Evolutionary conservation across 2,797 vertebrate species (phyloP), one percentile per base, ranked within the genome.

Genomic region (Pachyuromys duprasi): DNA sequence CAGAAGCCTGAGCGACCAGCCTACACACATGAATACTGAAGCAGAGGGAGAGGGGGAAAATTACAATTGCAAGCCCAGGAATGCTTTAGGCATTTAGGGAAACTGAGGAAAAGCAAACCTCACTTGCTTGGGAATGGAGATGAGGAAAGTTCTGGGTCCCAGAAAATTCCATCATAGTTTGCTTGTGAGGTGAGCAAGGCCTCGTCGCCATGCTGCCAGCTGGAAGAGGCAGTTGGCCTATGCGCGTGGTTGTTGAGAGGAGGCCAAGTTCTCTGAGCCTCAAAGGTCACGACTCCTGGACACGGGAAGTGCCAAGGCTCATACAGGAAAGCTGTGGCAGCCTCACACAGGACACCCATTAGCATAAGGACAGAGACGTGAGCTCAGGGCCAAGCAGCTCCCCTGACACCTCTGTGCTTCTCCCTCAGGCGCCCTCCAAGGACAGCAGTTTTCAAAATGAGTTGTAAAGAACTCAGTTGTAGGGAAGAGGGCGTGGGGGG

Each of bases 121-220:
- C 8, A 3, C 31, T 45, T 70, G 39, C 60, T 67, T 88, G 69
- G 36, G 45, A 91, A 75, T 42, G 15, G 2, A 5, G 36, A 22
- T n/a, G 33, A 78, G 63, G 2, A n/a, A 17, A 33, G 31, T 31
- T 80, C 33, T 42, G 33, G 31, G 22, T 42, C 79, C 92, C 26
- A 75, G 70, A 67, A 95, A 86, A 89, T 17, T 53, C 72, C 55
- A 62, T 76, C 89, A 65, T 0, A 0, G 65, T 13, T 39, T 11
- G 13, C 76, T 8, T 89, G 14, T 17, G 65, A 89, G 92, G 60
- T 57, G 12, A 24, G n/a, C 17, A 31, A 0, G 3, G 90, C 70
- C 49, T n/a, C 33, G 31, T n/a, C 42, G 1, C 33, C 22, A 3
- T 0, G 0, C 33, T 49, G 60, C 55, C 7, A 1, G 3, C 1